Evolutionary conservation across 2,888 invertebrate species (phyloP).

Genomic region (Drosophila borborema): DNA sequence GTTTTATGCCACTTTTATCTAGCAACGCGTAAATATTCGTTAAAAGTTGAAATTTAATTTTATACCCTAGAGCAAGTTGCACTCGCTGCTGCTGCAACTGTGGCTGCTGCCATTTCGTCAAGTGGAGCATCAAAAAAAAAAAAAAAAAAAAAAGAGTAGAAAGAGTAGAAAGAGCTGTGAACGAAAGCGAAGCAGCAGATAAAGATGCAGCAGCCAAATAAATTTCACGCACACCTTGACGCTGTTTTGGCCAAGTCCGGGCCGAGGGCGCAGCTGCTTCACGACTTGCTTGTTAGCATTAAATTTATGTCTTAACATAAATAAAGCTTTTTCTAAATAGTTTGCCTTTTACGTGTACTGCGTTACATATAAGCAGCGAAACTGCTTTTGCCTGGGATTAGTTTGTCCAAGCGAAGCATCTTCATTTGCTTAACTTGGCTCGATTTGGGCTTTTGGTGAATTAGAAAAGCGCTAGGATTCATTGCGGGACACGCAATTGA

Average conservation of each 20-base stretch:
- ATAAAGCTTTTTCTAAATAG: conserved; percentile 81
- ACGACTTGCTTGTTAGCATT: conserved; percentile 65
- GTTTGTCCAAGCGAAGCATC: conserved; percentile 48
- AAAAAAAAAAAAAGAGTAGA: background rate
- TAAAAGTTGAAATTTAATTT: conserved; percentile 81
- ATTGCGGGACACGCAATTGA: conserved; percentile 69
- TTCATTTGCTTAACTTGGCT: conserved; percentile 36
- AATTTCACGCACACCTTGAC: conserved; percentile 71
- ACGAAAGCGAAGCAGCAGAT: conserved; percentile 30
- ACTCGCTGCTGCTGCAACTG: conserved; percentile 31
- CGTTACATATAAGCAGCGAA: conserved; percentile 21
- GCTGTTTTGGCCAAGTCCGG: background rate
- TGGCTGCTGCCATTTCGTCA: conserved; percentile 58
- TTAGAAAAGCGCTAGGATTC: conserved; percentile 42
- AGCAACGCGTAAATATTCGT: conserved; percentile 79
- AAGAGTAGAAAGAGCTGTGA: background rate
- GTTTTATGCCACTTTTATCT: conserved; percentile 79
- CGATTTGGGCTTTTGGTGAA: background rate
- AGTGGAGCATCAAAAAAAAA: conserved; percentile 47
- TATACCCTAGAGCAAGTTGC: conserved; percentile 65
- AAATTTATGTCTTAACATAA: conserved; percentile 80
- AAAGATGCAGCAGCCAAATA: conserved; percentile 74
- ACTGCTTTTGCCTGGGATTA: conserved; percentile 34
- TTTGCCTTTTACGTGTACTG: conserved; percentile 57
- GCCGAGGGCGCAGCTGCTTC: conserved; percentile 54